Evolutionary conservation across 2,113 vertebrate genomes (phyloP), one percentile per base, ranked within the genome.

Genomic region (Lutjanus erythropterus): DNA sequence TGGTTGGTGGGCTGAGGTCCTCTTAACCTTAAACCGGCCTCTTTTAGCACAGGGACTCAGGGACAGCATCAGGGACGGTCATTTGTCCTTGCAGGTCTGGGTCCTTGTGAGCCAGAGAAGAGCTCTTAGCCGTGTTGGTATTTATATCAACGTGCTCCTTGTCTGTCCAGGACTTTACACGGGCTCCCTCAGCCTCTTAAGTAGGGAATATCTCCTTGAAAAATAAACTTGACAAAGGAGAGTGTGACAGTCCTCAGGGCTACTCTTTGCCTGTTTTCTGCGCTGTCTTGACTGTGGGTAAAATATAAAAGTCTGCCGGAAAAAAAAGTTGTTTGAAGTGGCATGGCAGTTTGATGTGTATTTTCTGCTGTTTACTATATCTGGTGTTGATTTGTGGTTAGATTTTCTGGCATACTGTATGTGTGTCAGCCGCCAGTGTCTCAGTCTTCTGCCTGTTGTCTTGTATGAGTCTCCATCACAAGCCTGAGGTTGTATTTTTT

Each of bases 61-160:
- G 91, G 91, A 92, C 88, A 49, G 71, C 62, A 62, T 68, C 69
- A 56, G 80, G 85, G 83, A 88, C 77, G 86, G 86, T 86, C 87
- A 84, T 91, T 91, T 85, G 91, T 91, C 91, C 93, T 93, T 86
- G 89, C 88, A 88, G 87, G 86, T 88, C 86, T 19, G 58, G 84
- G 90, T 91, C 86, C 88, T 89, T 86, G 85, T 82, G 86, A 87
- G 85, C 66, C 78, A 67, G 55, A 85, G 79, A 87, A 76, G 76
- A 88, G 89, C 86, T 85, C 91, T 89, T 86, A 75, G 62, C 76
- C 19, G 50, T 86, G 88, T 87, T 92, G 86, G 86, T 93, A 92
- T 94, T 94, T 93, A 89, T 93, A 88, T 90, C 91, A 70, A 62
- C 49, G 19, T 69, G 71, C 77, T 87, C 76, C 85, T 88, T 76